These are phyloP conservation scores for Tauraco erythrolophus DNA, from an alignment of 2,113 vertebrate species.

Conservation along the genomic window DNA sequence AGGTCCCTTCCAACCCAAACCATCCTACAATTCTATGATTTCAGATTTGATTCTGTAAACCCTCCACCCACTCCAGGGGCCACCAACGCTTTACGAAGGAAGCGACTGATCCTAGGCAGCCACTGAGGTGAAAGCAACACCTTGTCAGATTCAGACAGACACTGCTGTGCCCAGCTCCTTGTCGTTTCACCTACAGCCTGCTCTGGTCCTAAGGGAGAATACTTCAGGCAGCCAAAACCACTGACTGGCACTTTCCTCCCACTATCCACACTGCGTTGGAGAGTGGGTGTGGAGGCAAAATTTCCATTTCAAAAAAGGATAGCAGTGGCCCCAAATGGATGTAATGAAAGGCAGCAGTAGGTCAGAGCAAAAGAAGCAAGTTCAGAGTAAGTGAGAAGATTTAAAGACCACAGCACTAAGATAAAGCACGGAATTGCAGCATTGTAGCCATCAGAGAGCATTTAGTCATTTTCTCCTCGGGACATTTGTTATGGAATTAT, in stretches of 20 bases:
- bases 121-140: neutral
- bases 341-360: neutral
- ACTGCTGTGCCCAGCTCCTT: accelerated
- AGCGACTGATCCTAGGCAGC: neutral
- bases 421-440: neutral
- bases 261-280: accelerated
- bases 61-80: neutral
- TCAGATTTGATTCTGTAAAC: neutral
- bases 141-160: accelerated
- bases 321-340: neutral
- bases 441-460: neutral
- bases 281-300: neutral
- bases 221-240: neutral
- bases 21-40: no score
- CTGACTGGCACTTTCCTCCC: neutral
- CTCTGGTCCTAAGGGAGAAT: accelerated
- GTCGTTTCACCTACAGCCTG: neutral
- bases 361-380: neutral
- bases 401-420: neutral
- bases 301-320: neutral
- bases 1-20: no score
- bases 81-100: neutral
- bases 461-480: neutral
- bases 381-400: neutral
- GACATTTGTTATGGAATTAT: neutral